Conservation (phyloP, 1,140 invertebrate species). For the Uloborus diversus region DNA sequence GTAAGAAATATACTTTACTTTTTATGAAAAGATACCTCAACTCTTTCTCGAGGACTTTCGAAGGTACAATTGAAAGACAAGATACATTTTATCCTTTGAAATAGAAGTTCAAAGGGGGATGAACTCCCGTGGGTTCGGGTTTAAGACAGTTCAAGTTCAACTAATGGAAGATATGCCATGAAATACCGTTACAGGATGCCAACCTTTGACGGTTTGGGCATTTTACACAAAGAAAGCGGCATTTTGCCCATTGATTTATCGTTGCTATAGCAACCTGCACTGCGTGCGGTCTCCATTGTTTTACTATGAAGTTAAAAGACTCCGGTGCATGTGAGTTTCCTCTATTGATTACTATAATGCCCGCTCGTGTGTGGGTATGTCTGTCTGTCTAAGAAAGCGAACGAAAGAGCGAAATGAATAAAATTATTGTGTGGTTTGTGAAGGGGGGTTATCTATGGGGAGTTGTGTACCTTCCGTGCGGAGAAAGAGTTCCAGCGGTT, state of each 20-base stretch:
- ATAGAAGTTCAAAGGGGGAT: too few relatives aligned
- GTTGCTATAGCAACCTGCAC: conserved; percentile 38
- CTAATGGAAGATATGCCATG: conserved; percentile 36
- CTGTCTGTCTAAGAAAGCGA: background rate
- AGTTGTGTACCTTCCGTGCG: too few relatives aligned
- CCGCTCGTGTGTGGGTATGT: background rate
- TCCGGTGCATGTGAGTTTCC: conserved; percentile 44
- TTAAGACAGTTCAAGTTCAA: too few relatives aligned
- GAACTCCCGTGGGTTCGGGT: too few relatives aligned
- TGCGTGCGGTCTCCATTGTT: conserved; percentile 55
- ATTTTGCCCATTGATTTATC: conserved; percentile 51
- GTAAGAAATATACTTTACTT: too few relatives aligned
- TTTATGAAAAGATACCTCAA: too few relatives aligned
- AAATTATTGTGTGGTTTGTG: conserved; percentile 22
- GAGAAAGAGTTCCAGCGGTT: too few relatives aligned
- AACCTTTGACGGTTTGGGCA: conserved; percentile 49
- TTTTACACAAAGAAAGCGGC: conserved; percentile 28
- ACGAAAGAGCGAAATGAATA: too few relatives aligned
- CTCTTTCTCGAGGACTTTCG: too few relatives aligned
- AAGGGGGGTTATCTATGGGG: too few relatives aligned
- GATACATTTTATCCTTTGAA: background rate
- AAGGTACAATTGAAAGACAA: too few relatives aligned
- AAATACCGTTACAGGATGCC: conserved; percentile 50
- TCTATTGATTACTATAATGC: conserved; percentile 53
- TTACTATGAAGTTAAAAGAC: conserved; percentile 52